These are phyloP conservation scores for Dryomyza anilis DNA, from an alignment of 2,888 invertebrate species.

Conservation along the genomic window DNA sequence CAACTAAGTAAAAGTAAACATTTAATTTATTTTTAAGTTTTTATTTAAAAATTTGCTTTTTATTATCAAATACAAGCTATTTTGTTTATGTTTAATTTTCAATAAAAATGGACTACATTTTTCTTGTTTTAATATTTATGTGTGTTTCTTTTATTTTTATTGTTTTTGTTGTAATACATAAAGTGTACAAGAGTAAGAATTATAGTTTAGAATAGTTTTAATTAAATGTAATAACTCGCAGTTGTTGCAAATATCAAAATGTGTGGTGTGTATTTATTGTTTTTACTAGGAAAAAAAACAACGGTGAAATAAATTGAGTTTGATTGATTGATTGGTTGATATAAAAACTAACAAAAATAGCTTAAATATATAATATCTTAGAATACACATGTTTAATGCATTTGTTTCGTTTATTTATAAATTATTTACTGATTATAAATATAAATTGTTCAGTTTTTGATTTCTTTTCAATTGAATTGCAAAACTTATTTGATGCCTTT, in stretches of 20 bases:
- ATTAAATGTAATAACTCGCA: conserved; percentile 2
- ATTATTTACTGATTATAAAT: conserved; percentile 11
- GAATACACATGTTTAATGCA: conserved; percentile 5
- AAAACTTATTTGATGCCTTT: no score
- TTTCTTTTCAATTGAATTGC: no score
- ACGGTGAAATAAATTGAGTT: background rate
- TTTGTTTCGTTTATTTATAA: conserved; percentile 1
- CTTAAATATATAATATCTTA: conserved; percentile 17
- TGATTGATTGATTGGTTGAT: background rate
- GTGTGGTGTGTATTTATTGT: background rate
- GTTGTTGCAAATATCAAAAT: background rate
- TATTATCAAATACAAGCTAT: conserved; percentile 20
- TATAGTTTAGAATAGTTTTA: conserved; percentile 17
- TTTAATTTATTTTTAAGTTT: no score
- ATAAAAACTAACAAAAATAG: background rate
- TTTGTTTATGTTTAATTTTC: conserved; percentile 1
- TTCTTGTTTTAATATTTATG: conserved; percentile 7
- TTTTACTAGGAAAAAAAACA: background rate
- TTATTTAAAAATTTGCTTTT: background rate
- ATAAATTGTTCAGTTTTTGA: conserved; percentile 9
- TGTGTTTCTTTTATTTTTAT: background rate
- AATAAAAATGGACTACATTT: conserved; percentile 20
- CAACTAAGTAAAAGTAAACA: no score
- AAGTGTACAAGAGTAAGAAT: conserved; percentile 17
- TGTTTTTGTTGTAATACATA: conserved; percentile 11